A percentile compares a stretch with the other conserved stretches of the same genome.
These are phyloP conservation scores for Callochromis pleurospilus DNA, from an alignment of 2,113 vertebrate genomes.

Conservation along the genomic window DNA sequence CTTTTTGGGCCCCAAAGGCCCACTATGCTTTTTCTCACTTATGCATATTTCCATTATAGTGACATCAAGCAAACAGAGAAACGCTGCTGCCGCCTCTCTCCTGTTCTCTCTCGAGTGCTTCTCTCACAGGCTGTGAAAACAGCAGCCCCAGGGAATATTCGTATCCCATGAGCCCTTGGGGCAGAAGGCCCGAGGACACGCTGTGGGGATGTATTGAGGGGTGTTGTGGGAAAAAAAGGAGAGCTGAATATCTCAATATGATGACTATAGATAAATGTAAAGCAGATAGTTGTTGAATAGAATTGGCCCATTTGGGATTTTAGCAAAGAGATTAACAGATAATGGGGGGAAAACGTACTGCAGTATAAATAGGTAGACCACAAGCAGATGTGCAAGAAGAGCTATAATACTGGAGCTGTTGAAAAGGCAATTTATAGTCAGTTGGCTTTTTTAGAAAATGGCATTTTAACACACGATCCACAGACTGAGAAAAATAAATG, in stretches of 20 bases:
- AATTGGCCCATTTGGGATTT: conserved; percentile 43
- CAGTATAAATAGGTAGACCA: neutral
- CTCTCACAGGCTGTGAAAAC: conserved; percentile 60
- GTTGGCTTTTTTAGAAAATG: neutral
- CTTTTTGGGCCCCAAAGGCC: conserved; percentile 63
- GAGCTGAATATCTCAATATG: conserved; percentile 3
- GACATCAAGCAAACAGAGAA: conserved; percentile 64
- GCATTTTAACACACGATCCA: neutral
- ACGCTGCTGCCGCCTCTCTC: conserved; percentile 35
- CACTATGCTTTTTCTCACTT: conserved; percentile 58
- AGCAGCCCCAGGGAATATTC: conserved; percentile 56
- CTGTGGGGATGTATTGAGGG: conserved; percentile 42
- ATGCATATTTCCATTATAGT: conserved; percentile 67
- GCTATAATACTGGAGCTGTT: neutral
- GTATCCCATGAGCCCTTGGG: conserved; percentile 65
- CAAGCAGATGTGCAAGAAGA: neutral
- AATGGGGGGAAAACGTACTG: neutral
- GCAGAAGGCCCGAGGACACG: conserved; percentile 64
- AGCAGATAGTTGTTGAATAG: conserved; percentile 23
- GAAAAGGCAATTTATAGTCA: neutral
- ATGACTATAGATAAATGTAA: conserved; percentile 45
- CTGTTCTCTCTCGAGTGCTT: conserved; percentile 50
- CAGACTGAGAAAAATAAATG: neutral
- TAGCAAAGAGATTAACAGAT: conserved; percentile 17
- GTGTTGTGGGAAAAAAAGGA: neutral